Base-by-base conservation (phyloP, 2,888 invertebrate genomes). In the Venusia cambrica region DNA sequence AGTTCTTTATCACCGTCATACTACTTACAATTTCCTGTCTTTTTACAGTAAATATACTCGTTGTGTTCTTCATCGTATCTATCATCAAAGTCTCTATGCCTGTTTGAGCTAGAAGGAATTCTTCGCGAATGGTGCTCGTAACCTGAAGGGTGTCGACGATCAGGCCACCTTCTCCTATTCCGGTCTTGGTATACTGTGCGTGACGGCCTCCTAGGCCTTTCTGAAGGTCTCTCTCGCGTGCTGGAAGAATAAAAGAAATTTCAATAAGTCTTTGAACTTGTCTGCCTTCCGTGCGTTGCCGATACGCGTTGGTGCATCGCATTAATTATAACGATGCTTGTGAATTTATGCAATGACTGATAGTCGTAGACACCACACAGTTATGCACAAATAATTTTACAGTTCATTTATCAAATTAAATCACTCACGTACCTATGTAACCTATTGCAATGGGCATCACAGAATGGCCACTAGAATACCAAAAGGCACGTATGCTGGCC, bases 101-200 rank as follows among this genome's bases (percentile, higher is more conserved):
- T 69, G 26, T 65, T 51, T 12, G 22, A 11, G n/a, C n/a, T n/a
- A n/a, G 5, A 4, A 1, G 43, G 43, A n/a, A n/a, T n/a, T 32
- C 24, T 38, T 17, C 35, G 21, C 12, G n/a, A 11, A n/a, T 14
- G 11, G 8, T 25, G 26, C 10, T 31, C 38, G 22, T 6, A 15
- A n/a, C 17, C 4, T 3, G 39, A 26, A 26, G 56, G 53, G 15
- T 56, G 48, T 20, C 68, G 62, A 8, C 60, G 62, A 1, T 63
- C 59, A 0, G 77, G 79, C 65, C 68, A 71, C 22, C 76, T 62
- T 37, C 73, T 62, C 17, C 72, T 64, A 45, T 64, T 75, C 17
- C 76, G 68, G 17, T 84, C 84, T 27, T 73, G 71, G 50, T 80
- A 70, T 21, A 66, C 56, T 19, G 64, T 58, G 1, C 78, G 68